Evolutionary conservation across 53 echinoderm and acorn worm genomes (phyloP).

Genomic region (Paelopatides confundens): DNA sequence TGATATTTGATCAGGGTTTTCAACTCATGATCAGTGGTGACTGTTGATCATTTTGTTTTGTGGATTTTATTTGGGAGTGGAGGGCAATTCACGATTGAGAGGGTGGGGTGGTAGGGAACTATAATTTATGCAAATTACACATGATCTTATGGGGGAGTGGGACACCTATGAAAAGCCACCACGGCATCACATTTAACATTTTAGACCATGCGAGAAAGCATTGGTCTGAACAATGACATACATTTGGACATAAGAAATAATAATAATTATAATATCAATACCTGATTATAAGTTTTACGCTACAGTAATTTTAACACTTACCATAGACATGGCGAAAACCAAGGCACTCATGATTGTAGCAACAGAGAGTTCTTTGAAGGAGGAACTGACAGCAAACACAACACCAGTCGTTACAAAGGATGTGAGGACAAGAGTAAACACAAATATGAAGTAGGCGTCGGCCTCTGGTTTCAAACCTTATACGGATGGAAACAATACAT

Average conservation of each 20-base stretch:
- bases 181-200: too few species aligned
- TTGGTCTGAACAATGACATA: not conserved
- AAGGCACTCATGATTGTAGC: constrained; percentile 1
- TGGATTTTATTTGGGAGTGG: too few species aligned
- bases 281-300: not conserved
- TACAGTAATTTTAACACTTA: not conserved
- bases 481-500: too few species aligned
- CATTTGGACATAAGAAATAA: not conserved
- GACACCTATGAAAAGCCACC: too few species aligned
- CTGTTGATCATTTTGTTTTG: too few species aligned
- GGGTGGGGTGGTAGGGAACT: too few species aligned
- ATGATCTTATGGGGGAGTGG: too few species aligned
- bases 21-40: too few species aligned
- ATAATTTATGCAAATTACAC: too few species aligned
- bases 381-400: constrained; percentile 62
- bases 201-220: not conserved
- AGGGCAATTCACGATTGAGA: too few species aligned
- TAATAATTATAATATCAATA: not conserved
- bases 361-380: not conserved
- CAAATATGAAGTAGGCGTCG: constrained; percentile 68
- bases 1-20: too few species aligned
- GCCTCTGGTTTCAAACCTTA: constrained; percentile 68
- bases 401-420: constrained; percentile 76
- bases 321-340: constrained; percentile 16
- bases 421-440: constrained; percentile 66